A percentile compares a stretch with the other conserved stretches of the same genome.
Conservation (phyloP, 2,888 invertebrate species). For the Eustalomyia histrio region DNA sequence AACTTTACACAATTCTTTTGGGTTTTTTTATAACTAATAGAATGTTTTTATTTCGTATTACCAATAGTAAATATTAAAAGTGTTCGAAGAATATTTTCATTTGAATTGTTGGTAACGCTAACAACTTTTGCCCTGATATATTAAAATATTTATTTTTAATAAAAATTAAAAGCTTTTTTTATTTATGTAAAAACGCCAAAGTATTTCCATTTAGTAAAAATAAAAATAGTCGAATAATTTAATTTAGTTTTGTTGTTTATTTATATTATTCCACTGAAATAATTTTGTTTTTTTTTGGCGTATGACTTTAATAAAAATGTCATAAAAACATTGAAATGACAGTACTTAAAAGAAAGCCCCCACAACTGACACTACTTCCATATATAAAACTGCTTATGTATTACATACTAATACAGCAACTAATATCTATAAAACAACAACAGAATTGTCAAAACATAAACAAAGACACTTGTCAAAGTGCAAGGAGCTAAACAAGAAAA, state of each 20-base stretch:
- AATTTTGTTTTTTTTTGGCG: neutral
- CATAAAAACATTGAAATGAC: slow-evolving; percentile 53
- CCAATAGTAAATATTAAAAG: no score
- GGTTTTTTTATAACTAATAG: no score
- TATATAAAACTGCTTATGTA: slow-evolving; percentile 12
- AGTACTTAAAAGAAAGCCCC: slow-evolving; percentile 3
- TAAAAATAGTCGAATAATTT: neutral
- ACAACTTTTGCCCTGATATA: no score
- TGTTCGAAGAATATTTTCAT: no score
- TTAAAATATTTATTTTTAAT: neutral
- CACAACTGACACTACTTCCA: slow-evolving; percentile 5
- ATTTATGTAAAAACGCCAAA: no score
- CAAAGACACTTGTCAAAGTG: slow-evolving; percentile 57
- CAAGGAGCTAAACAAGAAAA: slow-evolving; percentile 20
- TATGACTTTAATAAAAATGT: slow-evolving; percentile 55
- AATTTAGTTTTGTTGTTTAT: neutral
- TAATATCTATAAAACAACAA: slow-evolving; percentile 27
- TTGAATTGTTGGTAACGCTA: no score
- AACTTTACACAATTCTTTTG: no score
- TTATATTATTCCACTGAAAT: neutral
- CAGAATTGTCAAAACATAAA: slow-evolving; percentile 22
- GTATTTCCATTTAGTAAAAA: neutral
- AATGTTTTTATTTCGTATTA: no score
- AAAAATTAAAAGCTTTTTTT: neutral
- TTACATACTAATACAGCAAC: slow-evolving; percentile 32